Percentiles rank a stretch among this genome's conserved stretches.
Evolutionary conservation across 1,140 invertebrate genomes (phyloP).

Genomic region (Drosophila watanabei): DNA sequence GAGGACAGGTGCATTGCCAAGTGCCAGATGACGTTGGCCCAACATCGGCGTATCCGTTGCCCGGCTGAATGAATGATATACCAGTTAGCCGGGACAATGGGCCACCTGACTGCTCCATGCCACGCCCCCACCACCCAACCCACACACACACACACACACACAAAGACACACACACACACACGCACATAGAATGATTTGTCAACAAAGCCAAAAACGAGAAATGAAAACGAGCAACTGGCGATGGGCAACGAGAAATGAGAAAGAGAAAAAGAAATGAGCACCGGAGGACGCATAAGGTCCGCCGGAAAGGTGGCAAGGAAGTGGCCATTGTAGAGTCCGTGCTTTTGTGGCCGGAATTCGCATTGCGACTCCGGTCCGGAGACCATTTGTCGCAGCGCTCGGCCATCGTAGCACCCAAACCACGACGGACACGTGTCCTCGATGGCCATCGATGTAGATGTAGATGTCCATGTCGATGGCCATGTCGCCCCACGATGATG

Average conservation of each 20-base stretch:
- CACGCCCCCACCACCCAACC: conserved; percentile 5
- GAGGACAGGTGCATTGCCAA: conserved; percentile 34
- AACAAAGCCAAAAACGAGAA: conserved; percentile 39
- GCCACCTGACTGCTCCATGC: conserved; percentile 31
- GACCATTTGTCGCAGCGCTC: conserved; percentile 38
- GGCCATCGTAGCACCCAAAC: conserved; percentile 4
- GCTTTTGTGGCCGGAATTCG: conserved; percentile 50
- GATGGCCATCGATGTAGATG: conserved; percentile 49
- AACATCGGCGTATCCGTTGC: conserved; percentile 51
- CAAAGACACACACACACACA: not conserved
- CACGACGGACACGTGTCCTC: conserved; percentile 41
- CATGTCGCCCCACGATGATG: conserved; percentile 25
- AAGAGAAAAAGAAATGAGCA: conserved; percentile 19
- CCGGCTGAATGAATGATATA: conserved; percentile 45
- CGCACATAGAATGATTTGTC: conserved; percentile 52
- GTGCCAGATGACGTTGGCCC: conserved; percentile 50
- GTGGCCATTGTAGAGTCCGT: conserved; percentile 50
- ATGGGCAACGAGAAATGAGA: not conserved
- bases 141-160: not conserved
- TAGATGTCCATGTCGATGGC: conserved; percentile 30
- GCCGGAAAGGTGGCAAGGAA: conserved; percentile 54
- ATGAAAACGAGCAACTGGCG: not conserved
- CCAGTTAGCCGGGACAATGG: conserved; percentile 47
- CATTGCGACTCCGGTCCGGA: conserved; percentile 38
- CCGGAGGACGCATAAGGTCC: conserved; percentile 35